These are phyloP conservation scores for Anabas testudineus DNA, from an alignment of 2,797 vertebrate genomes.

Conservation along the genomic window DNA sequence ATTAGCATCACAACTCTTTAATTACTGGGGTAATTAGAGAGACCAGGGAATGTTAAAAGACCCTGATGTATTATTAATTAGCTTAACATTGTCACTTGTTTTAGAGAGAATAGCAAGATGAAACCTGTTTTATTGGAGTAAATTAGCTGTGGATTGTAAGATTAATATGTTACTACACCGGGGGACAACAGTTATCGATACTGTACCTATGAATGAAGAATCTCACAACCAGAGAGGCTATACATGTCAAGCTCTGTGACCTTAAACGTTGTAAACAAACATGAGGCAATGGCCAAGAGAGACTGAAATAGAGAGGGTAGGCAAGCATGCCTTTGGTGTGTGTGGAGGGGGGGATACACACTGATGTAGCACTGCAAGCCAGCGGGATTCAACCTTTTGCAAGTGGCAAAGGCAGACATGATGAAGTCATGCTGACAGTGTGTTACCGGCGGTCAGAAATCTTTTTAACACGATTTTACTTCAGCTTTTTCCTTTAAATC, in stretches of 20 bases:
- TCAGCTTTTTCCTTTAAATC: conserved; percentile 53
- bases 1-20: background rate
- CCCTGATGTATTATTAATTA: background rate
- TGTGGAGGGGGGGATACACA: conserved; percentile 48
- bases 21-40: background rate
- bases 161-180: conserved; percentile 18
- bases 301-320: conserved; percentile 25
- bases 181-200: conserved; percentile 30
- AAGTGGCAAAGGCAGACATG: conserved; percentile 81
- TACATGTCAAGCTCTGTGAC: conserved; percentile 48
- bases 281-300: conserved; percentile 26
- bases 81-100: conserved; percentile 13
- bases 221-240: conserved; percentile 35
- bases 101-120: background rate
- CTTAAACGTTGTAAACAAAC: conserved; percentile 55
- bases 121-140: conserved; percentile 12
- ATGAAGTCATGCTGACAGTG: conserved; percentile 80
- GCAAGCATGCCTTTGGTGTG: conserved; percentile 4
- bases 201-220: conserved; percentile 12
- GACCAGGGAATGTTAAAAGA: background rate
- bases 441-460: conserved; percentile 60
- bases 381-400: conserved; percentile 78
- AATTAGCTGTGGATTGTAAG: conserved; percentile 5
- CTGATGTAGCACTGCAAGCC: conserved; percentile 64
- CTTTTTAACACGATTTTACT: conserved; percentile 64